Percentiles rank a stretch among this genome's conserved stretches.
phyloP scores from a whole-genome alignment of 2,113 vertebrate species.

The Nesogale talazaci region DNA sequence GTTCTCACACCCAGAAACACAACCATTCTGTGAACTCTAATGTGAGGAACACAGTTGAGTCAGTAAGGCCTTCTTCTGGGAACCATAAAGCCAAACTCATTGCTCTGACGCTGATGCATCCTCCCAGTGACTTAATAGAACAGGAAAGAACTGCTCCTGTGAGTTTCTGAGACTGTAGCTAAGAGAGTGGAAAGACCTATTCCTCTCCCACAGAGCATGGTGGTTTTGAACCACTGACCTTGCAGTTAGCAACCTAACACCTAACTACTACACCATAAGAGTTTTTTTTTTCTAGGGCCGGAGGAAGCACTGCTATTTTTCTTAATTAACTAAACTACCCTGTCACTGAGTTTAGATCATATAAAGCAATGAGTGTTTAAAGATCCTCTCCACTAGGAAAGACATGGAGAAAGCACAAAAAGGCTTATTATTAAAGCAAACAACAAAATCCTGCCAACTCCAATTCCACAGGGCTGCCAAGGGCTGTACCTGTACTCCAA shows the following conservation, averaged over 20 bases:
- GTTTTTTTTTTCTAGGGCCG: no score
- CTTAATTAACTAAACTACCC: neutral
- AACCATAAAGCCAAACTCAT: no score
- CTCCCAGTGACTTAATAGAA: no score
- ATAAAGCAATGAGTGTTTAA: slow-evolving; percentile 8
- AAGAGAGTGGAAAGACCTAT: no score
- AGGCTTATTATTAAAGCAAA: neutral
- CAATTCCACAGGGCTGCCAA: neutral
- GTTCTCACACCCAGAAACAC: neutral
- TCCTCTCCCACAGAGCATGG: no score
- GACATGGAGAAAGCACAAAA: neutral
- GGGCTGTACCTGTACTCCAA: neutral
- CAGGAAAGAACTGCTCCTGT: no score
- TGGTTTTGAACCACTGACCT: no score
- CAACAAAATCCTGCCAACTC: neutral
- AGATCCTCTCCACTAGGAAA: neutral
- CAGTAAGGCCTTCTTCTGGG: neutral
- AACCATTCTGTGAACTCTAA: neutral
- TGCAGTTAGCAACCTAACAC: no score
- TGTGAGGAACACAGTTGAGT: neutral
- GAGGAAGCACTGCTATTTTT: neutral
- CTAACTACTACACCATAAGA: no score
- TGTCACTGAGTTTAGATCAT: neutral
- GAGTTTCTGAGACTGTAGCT: no score
- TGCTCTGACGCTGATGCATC: no score